Conservation (phyloP, 2,888 invertebrate species). For the Alentia gelatinosa region DNA sequence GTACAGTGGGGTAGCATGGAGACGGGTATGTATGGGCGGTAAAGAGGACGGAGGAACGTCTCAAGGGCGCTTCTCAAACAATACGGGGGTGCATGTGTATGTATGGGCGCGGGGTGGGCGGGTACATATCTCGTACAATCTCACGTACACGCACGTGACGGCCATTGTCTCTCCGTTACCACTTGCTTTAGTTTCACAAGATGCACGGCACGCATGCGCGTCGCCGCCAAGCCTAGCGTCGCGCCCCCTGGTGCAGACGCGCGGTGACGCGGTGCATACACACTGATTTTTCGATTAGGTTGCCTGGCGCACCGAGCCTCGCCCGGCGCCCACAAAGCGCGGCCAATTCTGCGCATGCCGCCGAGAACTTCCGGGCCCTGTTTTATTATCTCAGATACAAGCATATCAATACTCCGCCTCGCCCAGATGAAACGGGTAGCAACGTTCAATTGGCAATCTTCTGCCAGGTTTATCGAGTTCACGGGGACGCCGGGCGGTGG, state of each 20-base stretch:
- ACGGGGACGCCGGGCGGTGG: background rate
- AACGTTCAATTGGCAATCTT: slow-evolving; percentile 11
- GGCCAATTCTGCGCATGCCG: background rate
- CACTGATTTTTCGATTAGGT: slow-evolving; percentile 22
- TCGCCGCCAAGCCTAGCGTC: too few species aligned
- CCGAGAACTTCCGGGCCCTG: background rate
- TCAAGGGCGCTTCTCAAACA: too few species aligned
- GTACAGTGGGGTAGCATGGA: too few species aligned
- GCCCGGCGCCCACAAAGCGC: background rate
- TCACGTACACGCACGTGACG: too few species aligned
- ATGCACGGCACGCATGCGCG: background rate
- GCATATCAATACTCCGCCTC: background rate
- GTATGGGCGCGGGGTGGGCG: too few species aligned
- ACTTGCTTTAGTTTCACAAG: background rate
- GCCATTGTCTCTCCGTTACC: background rate
- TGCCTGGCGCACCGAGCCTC: background rate
- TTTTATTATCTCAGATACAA: slow-evolving; percentile 21
- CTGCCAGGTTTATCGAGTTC: background rate
- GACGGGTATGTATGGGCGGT: too few species aligned
- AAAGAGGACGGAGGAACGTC: too few species aligned
- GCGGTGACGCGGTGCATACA: background rate
- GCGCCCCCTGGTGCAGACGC: background rate
- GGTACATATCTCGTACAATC: too few species aligned
- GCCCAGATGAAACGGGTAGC: background rate
- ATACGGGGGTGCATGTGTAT: too few species aligned